Evolutionary conservation across 2,888 invertebrate species (phyloP), one percentile per base, ranked within the genome.

Genomic region (Parelbella ahira): DNA sequence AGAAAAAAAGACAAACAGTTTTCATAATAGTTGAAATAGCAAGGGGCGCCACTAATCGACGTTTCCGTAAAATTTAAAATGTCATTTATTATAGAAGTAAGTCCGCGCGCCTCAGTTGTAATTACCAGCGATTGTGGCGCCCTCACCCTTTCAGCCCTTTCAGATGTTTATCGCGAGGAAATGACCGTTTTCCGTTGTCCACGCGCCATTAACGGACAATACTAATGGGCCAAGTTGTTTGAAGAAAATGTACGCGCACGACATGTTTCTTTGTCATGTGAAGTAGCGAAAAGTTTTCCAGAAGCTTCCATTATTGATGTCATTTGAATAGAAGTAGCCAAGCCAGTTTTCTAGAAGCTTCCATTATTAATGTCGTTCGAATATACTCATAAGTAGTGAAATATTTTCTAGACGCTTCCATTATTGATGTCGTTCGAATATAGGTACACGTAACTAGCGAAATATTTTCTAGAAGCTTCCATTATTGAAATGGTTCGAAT

Each of bases 121-220:
- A 82, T 79, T 81, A 67, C 71, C 71, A 74, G 74, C 71, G 67
- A 68, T 69, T 72, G 68, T 68, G 63, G 63, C 66, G 57, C 68
- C 62, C 74, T 75, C 77, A 73, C 80, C 80, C 83, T 80, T 86
- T 84, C 83, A 81, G 83, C 49, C 70, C 73, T 86, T 87, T 83
- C 76, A 83, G 86, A 86, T 86, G 79, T 74, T 80, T 86, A 86
- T 86, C 86, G 77, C 65, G 64, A 86, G 87, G 87, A 87, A 87
- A 87, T 87, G 83, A 77, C 68, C 86, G 82, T 74, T 87, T 87
- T 86, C 87, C 87, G 86, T 73, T 79, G 79, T 73, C 82, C 82
- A 81, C 82, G 78, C 56, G 54, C 81, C 87, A 87, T 87, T 87
- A 84, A 74, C 69, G 65, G 67, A 80, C 81, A 80, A 76, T 72